Base-by-base conservation (phyloP, 2,797 vertebrate species). In the Halcyon badia region DNA sequence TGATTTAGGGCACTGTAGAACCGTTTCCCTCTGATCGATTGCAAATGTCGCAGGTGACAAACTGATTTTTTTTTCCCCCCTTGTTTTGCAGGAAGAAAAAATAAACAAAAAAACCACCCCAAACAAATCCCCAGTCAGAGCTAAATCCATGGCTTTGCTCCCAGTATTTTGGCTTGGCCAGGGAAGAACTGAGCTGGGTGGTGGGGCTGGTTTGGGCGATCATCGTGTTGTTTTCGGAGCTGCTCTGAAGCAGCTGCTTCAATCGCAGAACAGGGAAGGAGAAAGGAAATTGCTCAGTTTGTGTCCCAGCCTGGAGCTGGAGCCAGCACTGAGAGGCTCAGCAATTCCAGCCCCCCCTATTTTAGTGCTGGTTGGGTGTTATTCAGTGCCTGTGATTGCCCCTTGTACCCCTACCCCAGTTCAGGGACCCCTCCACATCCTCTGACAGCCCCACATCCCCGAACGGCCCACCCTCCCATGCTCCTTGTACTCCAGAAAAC, bases 371-470 rank as follows among this genome's bases (percentile, higher is more conserved):
- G 37, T 81, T 39, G 6, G 28, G 37, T 20, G 20, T 44, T 41
- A 17, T 48, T 54, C 30, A 6, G 1, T 11, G n/a, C 46, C 35
- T 24, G 2, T 4, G 49, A 11, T 28, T n/a, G 17, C 15, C 26
- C 51, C 2, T 0, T 9, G 9, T 3, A 17, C 10, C 28, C 10
- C 54, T 42, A 13, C 35, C 42, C 73, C 4, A 0, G 14, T 60
- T 75, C 19, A 9, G n/a, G 71, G 62, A 52, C 35, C 33, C 35
- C 26, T 11, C 58, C 2, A 1, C 44, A 26, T 60, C 76, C 71
- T 77, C 26, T 19, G 21, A 10, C 26, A 66, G 10, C 14, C 52
- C 77, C 52, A 62, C 37, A 89, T n/a, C 41, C 64, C 18, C 1
- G 0, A 52, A 31, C 28, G 0, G 4, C 12, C 21, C 60, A 30